Base-by-base conservation (phyloP, 1,140 invertebrate genomes). In the Drosophila parabipectinata region DNA sequence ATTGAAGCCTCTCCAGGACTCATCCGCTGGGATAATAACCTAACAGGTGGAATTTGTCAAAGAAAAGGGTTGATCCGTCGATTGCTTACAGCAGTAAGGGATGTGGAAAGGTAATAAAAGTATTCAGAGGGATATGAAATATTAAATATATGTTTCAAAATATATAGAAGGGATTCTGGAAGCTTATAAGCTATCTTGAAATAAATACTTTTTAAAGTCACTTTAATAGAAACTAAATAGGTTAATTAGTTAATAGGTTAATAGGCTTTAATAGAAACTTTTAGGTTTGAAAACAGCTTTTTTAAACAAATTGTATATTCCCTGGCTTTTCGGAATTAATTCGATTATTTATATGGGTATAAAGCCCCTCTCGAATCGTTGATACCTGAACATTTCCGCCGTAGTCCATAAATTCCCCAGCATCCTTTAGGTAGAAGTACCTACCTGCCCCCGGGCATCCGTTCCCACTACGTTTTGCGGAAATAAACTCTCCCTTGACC, bases 401-500 rank as follows among this genome's bases (percentile, higher is more conserved):
- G 63, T 32, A 71, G 63, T 56, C 64, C 41, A 69, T 69, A 69
- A 69, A 69, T 67, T 53, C 66, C 51, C 51, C 41, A 68, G 62
- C 21, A 55, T 24, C 51, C 66, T 53, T 55, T 37, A 1, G 15
- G 44, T 18, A 6, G 15, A n/a, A 45, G 45, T 60, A 53, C 48
- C 62, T 60, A 41, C 44, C 21, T 51, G n/a, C 32, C 34, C 41
- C 52, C 30, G 57, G 39, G 48, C 47, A 37, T 69, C 48, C 45
- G 59, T 26, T 55, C 44, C 18, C 8, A 12, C 18, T 57, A 5
- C 39, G 39, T 30, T 56, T 56, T 56, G 77, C 81, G 78, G 82
- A 85, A 85, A 85, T 85, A 87, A 74, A 85, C 73, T 87, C 77
- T 84, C 77, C 81, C 82, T 81, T 87, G 81, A 81, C 82, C 81